A percentile compares a stretch with the other conserved stretches of the same genome.
Conservation (phyloP, 2,113 vertebrate genomes). For the Colistium nudipinnis region DNA sequence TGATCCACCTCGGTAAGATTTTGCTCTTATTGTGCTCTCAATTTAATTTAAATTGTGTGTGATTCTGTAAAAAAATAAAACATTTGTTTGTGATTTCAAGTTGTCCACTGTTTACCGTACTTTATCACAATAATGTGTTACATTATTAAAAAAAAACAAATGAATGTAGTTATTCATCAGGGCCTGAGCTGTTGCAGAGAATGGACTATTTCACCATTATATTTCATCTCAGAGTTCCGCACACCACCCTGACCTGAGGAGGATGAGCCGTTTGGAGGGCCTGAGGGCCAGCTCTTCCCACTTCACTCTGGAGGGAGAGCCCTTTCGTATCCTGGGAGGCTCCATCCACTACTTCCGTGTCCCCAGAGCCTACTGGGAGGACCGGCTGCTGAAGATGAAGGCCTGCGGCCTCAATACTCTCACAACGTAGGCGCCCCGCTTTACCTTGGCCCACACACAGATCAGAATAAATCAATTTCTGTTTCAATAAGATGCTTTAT, state of each 20-base stretch:
- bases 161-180: not conserved
- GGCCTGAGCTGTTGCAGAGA: not conserved
- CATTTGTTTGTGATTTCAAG: too few species aligned
- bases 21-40: not conserved
- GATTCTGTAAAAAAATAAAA: too few species aligned
- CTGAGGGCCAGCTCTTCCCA: conserved; percentile 77
- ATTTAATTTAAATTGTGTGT: not conserved
- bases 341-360: conserved; percentile 92
- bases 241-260: conserved; percentile 17
- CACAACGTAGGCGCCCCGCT: conserved; percentile 84
- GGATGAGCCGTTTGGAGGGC: conserved; percentile 78
- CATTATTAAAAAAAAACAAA: too few species aligned
- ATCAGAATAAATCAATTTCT: conserved; percentile 6
- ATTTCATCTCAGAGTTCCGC: not conserved
- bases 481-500: too few species aligned
- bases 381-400: conserved; percentile 83
- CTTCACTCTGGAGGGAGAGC: conserved; percentile 85
- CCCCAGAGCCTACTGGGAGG: conserved; percentile 87
- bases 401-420: conserved; percentile 90
- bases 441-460: not conserved
- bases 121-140: too few species aligned
- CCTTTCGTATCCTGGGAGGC: conserved; percentile 86
- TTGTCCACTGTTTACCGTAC: too few species aligned
- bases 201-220: not conserved
- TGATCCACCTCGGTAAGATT: conserved; percentile 37